phyloP scores from a whole-genome alignment of 2,113 vertebrate species.

The Monopterus albus region DNA sequence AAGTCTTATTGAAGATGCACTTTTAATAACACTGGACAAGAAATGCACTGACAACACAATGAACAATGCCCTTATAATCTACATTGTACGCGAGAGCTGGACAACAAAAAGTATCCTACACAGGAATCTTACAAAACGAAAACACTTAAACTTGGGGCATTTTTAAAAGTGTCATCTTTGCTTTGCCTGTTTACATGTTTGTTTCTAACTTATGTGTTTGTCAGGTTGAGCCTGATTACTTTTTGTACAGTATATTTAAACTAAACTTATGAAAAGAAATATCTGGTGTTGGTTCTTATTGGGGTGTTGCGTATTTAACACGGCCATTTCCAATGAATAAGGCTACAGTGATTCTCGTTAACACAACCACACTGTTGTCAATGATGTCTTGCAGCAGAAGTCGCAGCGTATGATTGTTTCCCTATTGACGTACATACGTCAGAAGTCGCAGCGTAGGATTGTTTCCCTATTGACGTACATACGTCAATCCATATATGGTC shows the following conservation, averaged over 20 bases:
- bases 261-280: slow-evolving; percentile 62
- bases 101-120: slow-evolving; percentile 1
- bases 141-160: slow-evolving; percentile 76
- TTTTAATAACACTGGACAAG: slow-evolving; percentile 79
- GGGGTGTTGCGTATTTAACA: background rate
- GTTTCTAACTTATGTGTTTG: slow-evolving; percentile 81
- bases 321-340: background rate
- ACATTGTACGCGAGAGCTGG: slow-evolving; percentile 52
- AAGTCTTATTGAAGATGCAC: slow-evolving; percentile 82
- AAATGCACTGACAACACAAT: slow-evolving; percentile 68
- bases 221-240: slow-evolving; percentile 73
- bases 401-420: slow-evolving; percentile 81
- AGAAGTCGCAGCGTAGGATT: slow-evolving; percentile 73
- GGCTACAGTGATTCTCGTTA: slow-evolving; percentile 20
- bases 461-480: slow-evolving; percentile 83
- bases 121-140: slow-evolving; percentile 41
- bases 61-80: slow-evolving; percentile 51
- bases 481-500: slow-evolving; percentile 84
- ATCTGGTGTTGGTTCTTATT: slow-evolving; percentile 43
- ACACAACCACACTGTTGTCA: slow-evolving; percentile 5
- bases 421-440: no score
- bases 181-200: slow-evolving; percentile 79
- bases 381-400: background rate
- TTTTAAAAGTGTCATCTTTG: slow-evolving; percentile 69
- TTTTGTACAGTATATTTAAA: slow-evolving; percentile 86